These are phyloP conservation scores for Sclerodermus sp. DNA, from an alignment of 2,888 invertebrate species.

Conservation along the genomic window DNA sequence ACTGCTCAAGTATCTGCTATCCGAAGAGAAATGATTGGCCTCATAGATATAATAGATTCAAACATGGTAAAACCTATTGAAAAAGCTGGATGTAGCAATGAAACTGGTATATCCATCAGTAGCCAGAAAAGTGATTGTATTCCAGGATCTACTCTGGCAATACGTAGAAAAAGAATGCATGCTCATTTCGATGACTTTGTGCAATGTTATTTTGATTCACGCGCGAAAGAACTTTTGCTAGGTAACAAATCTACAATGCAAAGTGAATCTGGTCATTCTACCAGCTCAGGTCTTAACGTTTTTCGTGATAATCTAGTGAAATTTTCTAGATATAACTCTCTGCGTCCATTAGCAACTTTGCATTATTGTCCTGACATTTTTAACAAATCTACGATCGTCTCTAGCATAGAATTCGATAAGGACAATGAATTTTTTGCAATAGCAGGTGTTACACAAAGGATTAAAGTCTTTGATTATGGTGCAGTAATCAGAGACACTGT, in stretches of 20 bases:
- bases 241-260: constrained; percentile 47
- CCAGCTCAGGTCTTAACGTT: constrained; percentile 66
- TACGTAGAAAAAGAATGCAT: constrained; percentile 74
- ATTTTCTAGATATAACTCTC: constrained; percentile 77
- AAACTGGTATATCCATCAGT: constrained; percentile 25
- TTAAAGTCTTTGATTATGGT: constrained; percentile 90
- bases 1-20: constrained; percentile 61
- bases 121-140: constrained; percentile 35
- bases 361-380: constrained; percentile 89
- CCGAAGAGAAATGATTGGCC: constrained; percentile 62
- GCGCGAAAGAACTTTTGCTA: constrained; percentile 74
- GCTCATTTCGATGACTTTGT: constrained; percentile 89
- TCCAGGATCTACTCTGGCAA: constrained; percentile 62
- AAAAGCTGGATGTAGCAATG: constrained; percentile 18
- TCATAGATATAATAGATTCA: constrained; percentile 63
- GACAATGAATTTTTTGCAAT: constrained; percentile 95
- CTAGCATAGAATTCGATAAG: constrained; percentile 94
- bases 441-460: constrained; percentile 91
- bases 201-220: constrained; percentile 79
- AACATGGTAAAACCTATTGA: constrained; percentile 52
- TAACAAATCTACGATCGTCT: constrained; percentile 83
- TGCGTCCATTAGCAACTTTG: constrained; percentile 81
- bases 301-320: constrained; percentile 86
- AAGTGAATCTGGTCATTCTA: constrained; percentile 33
- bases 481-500: constrained; percentile 82